Conservation (phyloP, 23 tunicate species). For the Trididemnum clinides region DNA sequence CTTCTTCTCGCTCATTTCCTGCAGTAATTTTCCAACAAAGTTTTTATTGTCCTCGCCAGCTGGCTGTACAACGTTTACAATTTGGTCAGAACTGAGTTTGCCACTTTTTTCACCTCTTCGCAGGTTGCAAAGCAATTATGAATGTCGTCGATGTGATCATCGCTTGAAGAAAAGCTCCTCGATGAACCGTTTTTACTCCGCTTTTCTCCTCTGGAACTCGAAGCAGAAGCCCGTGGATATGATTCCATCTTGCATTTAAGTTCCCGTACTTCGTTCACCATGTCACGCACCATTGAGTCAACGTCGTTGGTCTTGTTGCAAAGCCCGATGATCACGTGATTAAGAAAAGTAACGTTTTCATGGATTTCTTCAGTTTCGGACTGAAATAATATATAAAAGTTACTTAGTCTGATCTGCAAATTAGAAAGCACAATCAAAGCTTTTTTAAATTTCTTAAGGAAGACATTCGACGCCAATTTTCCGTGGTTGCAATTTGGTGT, state of each 20-base stretch:
- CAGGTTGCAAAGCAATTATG: not conserved
- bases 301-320: constrained; percentile 66
- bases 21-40: too few relatives aligned
- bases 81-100: not conserved
- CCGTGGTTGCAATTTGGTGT: too few relatives aligned
- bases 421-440: too few relatives aligned
- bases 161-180: not conserved
- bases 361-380: constrained; percentile 78
- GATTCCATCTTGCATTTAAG: constrained; percentile 5
- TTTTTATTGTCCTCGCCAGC: too few relatives aligned
- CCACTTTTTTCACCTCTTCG: not conserved
- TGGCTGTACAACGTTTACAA: too few relatives aligned
- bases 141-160: not conserved
- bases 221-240: not conserved
- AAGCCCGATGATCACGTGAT: constrained; percentile 36
- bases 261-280: not conserved
- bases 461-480: too few relatives aligned
- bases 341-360: constrained; percentile 61
- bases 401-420: not conserved
- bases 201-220: not conserved
- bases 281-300: constrained; percentile 62
- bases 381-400: constrained; percentile 22
- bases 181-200: not conserved
- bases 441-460: too few relatives aligned
- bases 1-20: too few relatives aligned